Evolutionary conservation across 2,113 vertebrate genomes (phyloP), one percentile per base, ranked within the genome.

Genomic region (Muscicapa adusta): DNA sequence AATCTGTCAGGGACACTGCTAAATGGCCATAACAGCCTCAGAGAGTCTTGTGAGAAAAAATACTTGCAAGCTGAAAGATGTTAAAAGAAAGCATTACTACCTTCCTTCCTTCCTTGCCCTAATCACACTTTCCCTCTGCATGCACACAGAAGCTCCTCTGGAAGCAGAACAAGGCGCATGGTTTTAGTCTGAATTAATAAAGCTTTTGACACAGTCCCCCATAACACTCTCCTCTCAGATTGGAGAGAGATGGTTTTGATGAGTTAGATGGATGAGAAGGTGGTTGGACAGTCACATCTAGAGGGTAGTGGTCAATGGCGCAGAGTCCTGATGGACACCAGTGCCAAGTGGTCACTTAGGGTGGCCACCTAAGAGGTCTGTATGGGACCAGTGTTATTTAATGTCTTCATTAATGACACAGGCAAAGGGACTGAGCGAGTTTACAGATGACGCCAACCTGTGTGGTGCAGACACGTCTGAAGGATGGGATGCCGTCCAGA

Each of bases 1-100:
- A 54, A n/a, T 60, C 34, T 61, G 2, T 68, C 0, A 2, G 5
- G 6, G 3, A 5, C 28, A 10, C 7, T 54, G 22, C 19, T 83
- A 43, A 79, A 51, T 72, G 20, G 15, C 18, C 1, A 0, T 73
- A 74, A 66, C 12, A 62, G 26, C 33, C 24, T 71, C 9, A 8
- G 48, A 43, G 36, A 36, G 6, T 40, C 40, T 57, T 5, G 5
- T 14, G 18, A 70, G 10, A 57, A 50, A 19, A 79, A 79, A 10
- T 65, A 28, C 12, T 56, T 71, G 12, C 14, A 66, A 81, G 10
- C 6, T 40, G 33, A 15, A 65, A 57, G 20, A 12, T 60, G 8
- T 1, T 75, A 51, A 70, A 74, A 43, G 25, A 73, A 71, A 26
- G 4, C 24, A 10, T 56, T 71, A 10, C 40, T 74, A 8, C 2